Evolutionary conservation across 2,113 vertebrate genomes (phyloP), one percentile per base, ranked within the genome.

Genomic region (Orcinus orca): DNA sequence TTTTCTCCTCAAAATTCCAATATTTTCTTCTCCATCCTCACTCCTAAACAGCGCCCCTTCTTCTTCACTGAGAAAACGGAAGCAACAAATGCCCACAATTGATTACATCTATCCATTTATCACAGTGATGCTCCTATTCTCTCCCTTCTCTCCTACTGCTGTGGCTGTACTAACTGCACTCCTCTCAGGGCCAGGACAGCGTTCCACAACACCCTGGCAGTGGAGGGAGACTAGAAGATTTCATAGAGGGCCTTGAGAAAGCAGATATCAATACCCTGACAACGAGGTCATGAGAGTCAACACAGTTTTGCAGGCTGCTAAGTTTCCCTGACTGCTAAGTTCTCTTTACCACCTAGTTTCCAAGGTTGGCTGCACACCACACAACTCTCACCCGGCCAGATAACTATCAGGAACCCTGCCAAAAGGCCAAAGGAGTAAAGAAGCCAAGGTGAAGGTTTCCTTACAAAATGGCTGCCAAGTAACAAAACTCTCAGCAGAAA

Each of bases 391-490:
- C 6, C 36, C 29, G 63, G n/a, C 8, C 67, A 36, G 67, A 7
- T 6, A 67, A 33, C 9, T n/a, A 12, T n/a, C 6, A 71, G 33
- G 62, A 41, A 68, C 92, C 62, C 17, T 41, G n/a, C 18, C 31
- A 8, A 36, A 82, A 44, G 67, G 74, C 20, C 62, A 33, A 23
- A 29, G n/a, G 17, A 15, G n/a, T 7, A 63, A 38, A 58, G 26
- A 55, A 8, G 20, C 8, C 6, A 10, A 4, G 20, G 41, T 76
- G 90, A 85, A 77, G 93, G 91, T 86, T 92, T 63, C 95, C 95
- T 95, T 95, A 62, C 73, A 96, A 76, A 36, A 88, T 55, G 70
- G 84, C 84, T 92, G 65, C 10, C 90, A 53, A 44, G n/a, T 25
- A 47, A 10, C 1, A 0, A 7, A 7, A 9, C 33, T 62, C 63